Conservation (phyloP, 2,113 vertebrate species). For the Megaptera novaeangliae region DNA sequence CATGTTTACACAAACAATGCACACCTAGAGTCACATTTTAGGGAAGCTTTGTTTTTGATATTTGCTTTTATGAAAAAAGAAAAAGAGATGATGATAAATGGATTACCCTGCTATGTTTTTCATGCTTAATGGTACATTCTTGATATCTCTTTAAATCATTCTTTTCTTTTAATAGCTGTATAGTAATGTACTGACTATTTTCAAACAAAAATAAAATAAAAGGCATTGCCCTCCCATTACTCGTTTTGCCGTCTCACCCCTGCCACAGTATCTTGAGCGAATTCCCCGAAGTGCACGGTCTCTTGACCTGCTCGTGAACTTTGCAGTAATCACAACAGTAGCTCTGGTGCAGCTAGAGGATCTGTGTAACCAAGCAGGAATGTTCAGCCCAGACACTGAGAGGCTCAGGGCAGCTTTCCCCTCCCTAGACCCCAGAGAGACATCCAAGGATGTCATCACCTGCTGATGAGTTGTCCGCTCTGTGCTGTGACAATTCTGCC, state of each 20-base stretch:
- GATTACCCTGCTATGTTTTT: not conserved
- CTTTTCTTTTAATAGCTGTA: not conserved
- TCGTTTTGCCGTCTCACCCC: not conserved
- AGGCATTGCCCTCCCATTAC: not conserved
- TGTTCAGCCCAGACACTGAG: not conserved
- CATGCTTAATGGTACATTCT: not conserved
- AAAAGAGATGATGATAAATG: not conserved
- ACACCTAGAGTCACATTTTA: not conserved
- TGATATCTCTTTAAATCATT: not conserved
- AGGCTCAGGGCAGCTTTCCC: not conserved
- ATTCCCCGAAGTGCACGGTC: not conserved
- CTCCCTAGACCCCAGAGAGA: not conserved
- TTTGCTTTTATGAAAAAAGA: not conserved
- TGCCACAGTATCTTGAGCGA: not conserved
- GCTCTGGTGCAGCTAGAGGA: not conserved
- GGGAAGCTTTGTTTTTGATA: not conserved
- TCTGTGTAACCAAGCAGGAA: not conserved
- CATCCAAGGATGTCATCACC: not conserved
- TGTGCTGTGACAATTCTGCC: not conserved
- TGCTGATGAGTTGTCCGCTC: no score
- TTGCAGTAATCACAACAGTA: not conserved
- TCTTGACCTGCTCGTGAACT: not conserved
- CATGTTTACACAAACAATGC: not conserved
- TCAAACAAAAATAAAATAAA: not conserved
- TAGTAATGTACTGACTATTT: not conserved